Evolutionary conservation across 2,113 vertebrate species (phyloP), one percentile per base, ranked within the genome.

Genomic region (Tragelaphus scriptus): DNA sequence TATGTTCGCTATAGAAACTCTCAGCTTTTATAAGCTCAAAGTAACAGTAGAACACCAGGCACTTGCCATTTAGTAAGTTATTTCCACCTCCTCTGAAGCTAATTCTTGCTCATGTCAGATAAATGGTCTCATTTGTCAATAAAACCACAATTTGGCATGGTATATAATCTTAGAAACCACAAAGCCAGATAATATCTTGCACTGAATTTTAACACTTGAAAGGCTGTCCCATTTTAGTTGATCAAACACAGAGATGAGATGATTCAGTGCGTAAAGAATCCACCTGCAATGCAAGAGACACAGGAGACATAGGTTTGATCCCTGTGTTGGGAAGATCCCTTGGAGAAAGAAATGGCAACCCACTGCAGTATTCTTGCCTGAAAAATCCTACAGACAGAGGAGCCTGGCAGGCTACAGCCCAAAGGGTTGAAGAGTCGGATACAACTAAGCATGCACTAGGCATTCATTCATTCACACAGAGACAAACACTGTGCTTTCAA

Each of bases 91-190:
- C 9, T 92, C 19, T 65, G 30, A 96, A 87, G 79, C 79, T 51
- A 94, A 49, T n/a, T 61, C 26, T 88, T 95, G 61, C 36, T 93
- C 79, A 30, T 2, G n/a, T 28, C 68, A 94, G 86, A 68, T 58
- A 90, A 91, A 96, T 65, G 47, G 0, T 89, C 40, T 91, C 75
- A 80, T 87, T 65, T 58, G 30, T 87, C 71, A 91, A 80, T 79
- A 94, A 96, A 95, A 92, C 17, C 51, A 86, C 49, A 89, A 56
- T 85, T 40, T 88, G 75, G n/a, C 9, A 79, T 51, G 32, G 12
- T 44, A 2, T 21, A 51, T 82, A 36, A 93, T 94, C 88, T 97
- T 91, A 59, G 79, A 96, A 96, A 95, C 14, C 63, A 86, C 23
- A 94, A 88, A 91, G 59, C 26, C 88, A 89, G 63, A 89, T 16